Base-by-base conservation (phyloP, 2,888 invertebrate genomes). In the Nymphalis urticae region DNA sequence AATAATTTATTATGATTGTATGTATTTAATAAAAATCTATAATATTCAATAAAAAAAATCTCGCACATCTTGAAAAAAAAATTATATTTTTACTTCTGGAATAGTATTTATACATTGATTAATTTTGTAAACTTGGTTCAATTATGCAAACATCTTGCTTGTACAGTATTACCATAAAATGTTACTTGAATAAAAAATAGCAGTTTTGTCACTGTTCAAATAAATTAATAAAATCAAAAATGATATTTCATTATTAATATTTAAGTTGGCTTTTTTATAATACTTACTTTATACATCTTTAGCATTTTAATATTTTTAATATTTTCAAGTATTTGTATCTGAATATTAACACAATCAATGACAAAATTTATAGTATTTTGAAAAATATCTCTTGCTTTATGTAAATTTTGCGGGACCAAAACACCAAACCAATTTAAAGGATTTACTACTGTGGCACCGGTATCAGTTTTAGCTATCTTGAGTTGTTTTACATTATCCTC, bases 391-490 rank as follows among this genome's bases (percentile, higher is more conserved):
- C 96, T 96, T 0, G 97, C 97, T 75, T 93, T 94, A 77, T 95
- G 94, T 79, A 98, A 88, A 81, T 95, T 95, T 79, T 95, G 95
- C 0, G 98, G 97, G 0, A 97, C 96, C 48, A 98, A 86, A 51
- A 97, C 94, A 16, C 97, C 97, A 90, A 98, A 98, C 97, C 97
- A 97, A 73, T 94, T 95, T 47, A 97, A 83, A 0, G 98, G 97
- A 83, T 98, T 94, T 50, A 82, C 36, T 9, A 67, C 86, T 62
- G 78, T 87, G 61, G 83, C 80, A 58, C 58, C 7, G 19, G 79
- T 76, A 66, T 79, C 77, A 73, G 82, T 87, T 68, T 90, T 86
- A 61, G 84, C 70, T 4, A 89, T 77, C 73, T 85, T 85, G 85
- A 78, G 89, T 79, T 81, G 93, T 83, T 80, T 93, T 73, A 79